Evolutionary conservation across 2,888 invertebrate genomes (phyloP), one percentile per base, ranked within the genome.

Genomic region (Melieria crassipennis): DNA sequence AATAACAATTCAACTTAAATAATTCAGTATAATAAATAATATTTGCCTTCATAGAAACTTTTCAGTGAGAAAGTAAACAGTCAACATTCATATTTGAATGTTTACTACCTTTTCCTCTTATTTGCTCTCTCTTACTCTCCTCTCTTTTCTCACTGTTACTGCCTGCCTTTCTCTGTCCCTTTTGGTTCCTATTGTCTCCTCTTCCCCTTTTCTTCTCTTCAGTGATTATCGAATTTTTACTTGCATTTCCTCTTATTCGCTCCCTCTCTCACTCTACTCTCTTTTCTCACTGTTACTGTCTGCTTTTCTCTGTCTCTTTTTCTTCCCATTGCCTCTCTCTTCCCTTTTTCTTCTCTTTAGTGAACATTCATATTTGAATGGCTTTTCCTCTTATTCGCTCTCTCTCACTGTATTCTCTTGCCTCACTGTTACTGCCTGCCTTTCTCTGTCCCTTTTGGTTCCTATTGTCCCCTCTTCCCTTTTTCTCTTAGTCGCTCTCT

Each of bases 181-280:
- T 30, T 4, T 10, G 0, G 1, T 4, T 7, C 7, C 52, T 10
- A 16, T 16, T 16, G 16, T 16, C 16, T 16, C 16, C 16, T 16
- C 16, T 16, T 16, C 16, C 4, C 4, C n/a, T n/a, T 11, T 52
- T 64, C 52, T 43, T n/a, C 30, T 42, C 50, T n/a, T n/a, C n/a
- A n/a, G n/a, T n/a, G n/a, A n/a, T n/a, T n/a, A n/a, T n/a, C n/a
- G n/a, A n/a, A n/a, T n/a, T 52, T 50, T 52, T 45, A 50, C 55
- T 55, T 45, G n/a, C 55, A 45, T 16, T 10, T 64, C 43, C 55
- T 64, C 43, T 55, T 64, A 55, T 13, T 55, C 11, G 43, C 55
- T 64, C n/a, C n/a, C 48, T 16, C 16, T 50, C 50, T 52, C 64
- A 64, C 64, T 16, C 64, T 50, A 11, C 5, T 52, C n/a, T 16